Evolutionary conservation across 64 coral and sea anemone species (phyloP), one percentile per base, ranked within the genome.

Genomic region (Actinia tenebrosa): DNA sequence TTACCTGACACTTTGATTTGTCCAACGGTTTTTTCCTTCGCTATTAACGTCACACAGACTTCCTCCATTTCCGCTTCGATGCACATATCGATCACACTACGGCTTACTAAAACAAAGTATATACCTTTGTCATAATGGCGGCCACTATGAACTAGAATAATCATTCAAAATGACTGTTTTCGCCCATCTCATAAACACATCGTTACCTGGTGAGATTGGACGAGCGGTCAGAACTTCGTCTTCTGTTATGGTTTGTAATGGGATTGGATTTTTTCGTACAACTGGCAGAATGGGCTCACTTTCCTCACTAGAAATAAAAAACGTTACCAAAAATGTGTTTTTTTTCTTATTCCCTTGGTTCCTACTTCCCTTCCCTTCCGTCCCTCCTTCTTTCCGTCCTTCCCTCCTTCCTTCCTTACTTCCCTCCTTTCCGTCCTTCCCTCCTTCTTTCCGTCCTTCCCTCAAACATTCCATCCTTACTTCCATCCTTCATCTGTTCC

Each of bases 61-160:
- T 92, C 80, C 71, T 92, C 90, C 30, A 87, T 71, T 82, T 72
- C 17, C 23, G 90, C 84, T 43, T 79, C 68, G 62, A 91, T 80
- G 17, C 79, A 80, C 23, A 91, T 50, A 71, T 81, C 78, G 5
- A 91, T 84, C 3, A 86, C 19, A 27, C 85, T 59, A 13, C 80
- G 80, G 18, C 60, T 85, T 11, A 85, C 50, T 85, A 56, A 42
- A 53, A 81, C 14, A 81, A 16, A 22, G 47, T 2, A 81, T 11
- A 30, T 25, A 6, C 23, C 19, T 71, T 19, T 7, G 11, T 25
- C 1, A 2, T 71, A 25, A 71, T 5, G 17, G 1, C 5, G 2
- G 53, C 11, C 2, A 0, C 5, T 8, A 11, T 55, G 53, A 11
- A 55, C 5, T 55, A 55, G 6, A 55, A 55, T 1, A 20, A 64